Conservation (phyloP, 2,888 invertebrate species). For the Masnerella sp. region DNA sequence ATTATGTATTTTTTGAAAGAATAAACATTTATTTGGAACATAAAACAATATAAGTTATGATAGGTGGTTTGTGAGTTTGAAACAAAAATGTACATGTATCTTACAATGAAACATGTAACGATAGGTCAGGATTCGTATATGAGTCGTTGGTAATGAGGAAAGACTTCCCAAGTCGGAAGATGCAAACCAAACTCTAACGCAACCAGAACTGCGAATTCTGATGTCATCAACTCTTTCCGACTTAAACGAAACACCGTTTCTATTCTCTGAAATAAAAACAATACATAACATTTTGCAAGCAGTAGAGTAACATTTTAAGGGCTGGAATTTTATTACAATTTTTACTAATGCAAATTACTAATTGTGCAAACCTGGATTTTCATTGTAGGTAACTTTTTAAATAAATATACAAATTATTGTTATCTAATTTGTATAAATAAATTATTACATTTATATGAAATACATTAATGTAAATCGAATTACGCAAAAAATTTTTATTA, state of each 20-base stretch:
- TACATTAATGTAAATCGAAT: no score
- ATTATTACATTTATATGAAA: no score
- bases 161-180: constrained; percentile 93
- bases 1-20: constrained; percentile 34
- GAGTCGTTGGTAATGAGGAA: constrained; percentile 96
- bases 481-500: no score
- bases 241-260: constrained; percentile 94
- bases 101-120: constrained; percentile 21
- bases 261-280: constrained; percentile 83
- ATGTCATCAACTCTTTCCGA: constrained; percentile 92
- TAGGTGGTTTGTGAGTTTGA: constrained; percentile 6
- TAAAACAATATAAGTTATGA: constrained; percentile 21
- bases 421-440: no score
- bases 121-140: constrained; percentile 91
- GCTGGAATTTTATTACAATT: no score
- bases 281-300: no score
- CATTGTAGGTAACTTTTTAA: no score
- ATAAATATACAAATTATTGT: no score
- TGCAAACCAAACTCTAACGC: constrained; percentile 96
- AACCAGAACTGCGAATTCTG: constrained; percentile 96
- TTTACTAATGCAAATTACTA: no score
- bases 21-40: constrained; percentile 42
- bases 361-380: no score
- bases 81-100: constrained; percentile 37
- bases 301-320: no score